Conservation (phyloP, 2,113 vertebrate genomes). For the Thalassarche chlororhynchos region DNA sequence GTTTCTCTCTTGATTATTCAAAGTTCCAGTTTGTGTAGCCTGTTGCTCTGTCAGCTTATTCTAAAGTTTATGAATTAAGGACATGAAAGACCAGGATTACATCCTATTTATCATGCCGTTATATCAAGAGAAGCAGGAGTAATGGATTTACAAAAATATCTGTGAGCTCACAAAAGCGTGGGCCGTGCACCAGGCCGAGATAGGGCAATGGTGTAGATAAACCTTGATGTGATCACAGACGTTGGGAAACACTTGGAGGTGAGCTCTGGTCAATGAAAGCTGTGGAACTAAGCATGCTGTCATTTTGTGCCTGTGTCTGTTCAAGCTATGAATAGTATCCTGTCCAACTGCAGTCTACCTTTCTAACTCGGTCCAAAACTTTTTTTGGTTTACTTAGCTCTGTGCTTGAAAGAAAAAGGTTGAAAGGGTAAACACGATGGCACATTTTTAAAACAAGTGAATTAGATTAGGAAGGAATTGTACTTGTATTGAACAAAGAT, state of each 20-base stretch:
- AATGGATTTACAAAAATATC: neutral
- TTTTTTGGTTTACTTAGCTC: neutral
- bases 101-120: neutral
- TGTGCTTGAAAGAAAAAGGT: neutral
- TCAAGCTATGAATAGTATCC: neutral
- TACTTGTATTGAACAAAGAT: neutral
- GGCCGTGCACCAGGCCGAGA: too few species aligned
- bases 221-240: neutral
- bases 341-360: neutral
- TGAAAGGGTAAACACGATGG: neutral
- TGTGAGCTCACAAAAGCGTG: neutral
- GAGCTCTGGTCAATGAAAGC: neutral
- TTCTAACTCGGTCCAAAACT: neutral
- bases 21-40: neutral
- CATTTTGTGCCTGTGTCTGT: neutral
- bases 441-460: neutral
- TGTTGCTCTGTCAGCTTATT: neutral
- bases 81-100: neutral
- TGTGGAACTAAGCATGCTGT: neutral
- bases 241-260: neutral
- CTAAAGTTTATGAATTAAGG: neutral
- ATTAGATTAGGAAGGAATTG: neutral
- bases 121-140: neutral
- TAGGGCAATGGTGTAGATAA: neutral
- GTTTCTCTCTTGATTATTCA: neutral